A percentile compares a stretch with the other conserved stretches of the same genome.
Evolutionary conservation across 2,888 invertebrate genomes (phyloP).

Genomic region (Nasonia oneida): DNA sequence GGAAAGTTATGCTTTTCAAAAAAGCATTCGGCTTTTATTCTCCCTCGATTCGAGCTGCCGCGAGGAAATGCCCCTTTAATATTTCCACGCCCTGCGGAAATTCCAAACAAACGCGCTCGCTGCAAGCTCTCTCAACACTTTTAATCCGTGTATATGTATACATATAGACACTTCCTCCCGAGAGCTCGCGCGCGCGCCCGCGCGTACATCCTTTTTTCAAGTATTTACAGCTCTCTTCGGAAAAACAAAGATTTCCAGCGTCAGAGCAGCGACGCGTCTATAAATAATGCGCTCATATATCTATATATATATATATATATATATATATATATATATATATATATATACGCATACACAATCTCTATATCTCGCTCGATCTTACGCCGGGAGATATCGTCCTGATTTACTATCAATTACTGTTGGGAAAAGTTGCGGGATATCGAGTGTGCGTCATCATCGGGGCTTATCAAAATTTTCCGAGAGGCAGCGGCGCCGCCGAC

Average conservation of each 20-base stretch:
- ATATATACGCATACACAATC: neutral
- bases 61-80: neutral
- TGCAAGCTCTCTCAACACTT: neutral
- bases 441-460: slow-evolving; percentile 21
- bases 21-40: neutral
- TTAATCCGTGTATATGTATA: neutral
- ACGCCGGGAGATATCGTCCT: neutral
- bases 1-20: no score
- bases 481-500: neutral
- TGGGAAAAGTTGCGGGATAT: slow-evolving; percentile 24
- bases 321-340: no score
- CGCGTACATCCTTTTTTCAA: neutral
- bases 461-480: slow-evolving; percentile 25
- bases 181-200: no score
- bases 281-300: neutral
- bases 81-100: neutral
- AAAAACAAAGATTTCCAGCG: neutral
- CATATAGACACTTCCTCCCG: no score
- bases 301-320: no score
- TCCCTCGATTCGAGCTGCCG: neutral
- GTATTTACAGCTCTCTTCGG: neutral
- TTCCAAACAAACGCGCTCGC: neutral
- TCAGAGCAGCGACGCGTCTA: neutral
- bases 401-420: slow-evolving; percentile 9
- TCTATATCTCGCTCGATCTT: neutral